A percentile compares a stretch with the other conserved stretches of the same genome.
phyloP scores from a whole-genome alignment of 2,888 invertebrate genomes.

The Formica aserva region DNA sequence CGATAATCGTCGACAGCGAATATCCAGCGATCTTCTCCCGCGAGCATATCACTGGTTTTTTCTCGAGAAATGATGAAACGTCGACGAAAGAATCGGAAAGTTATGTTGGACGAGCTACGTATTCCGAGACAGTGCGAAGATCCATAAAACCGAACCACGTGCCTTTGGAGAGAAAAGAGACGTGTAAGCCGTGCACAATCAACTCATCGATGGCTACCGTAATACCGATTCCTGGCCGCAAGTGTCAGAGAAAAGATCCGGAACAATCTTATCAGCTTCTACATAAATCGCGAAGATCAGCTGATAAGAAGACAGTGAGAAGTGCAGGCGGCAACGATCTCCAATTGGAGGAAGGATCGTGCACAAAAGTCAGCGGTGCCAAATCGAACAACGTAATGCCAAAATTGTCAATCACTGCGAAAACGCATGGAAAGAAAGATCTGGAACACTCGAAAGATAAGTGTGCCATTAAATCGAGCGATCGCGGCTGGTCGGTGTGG shows the following conservation, averaged over 20 bases:
- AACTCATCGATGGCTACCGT: conserved; percentile 53
- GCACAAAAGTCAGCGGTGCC: conserved; percentile 21
- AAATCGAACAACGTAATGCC: background rate
- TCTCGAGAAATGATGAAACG: conserved; percentile 31
- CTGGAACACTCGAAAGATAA: conserved; percentile 68
- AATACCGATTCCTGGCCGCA: conserved; percentile 70
- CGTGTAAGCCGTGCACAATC: conserved; percentile 58
- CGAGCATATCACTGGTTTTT: conserved; percentile 16
- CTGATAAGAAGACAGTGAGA: conserved; percentile 53
- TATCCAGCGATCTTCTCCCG: conserved; percentile 54
- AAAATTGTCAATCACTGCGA: conserved; percentile 33
- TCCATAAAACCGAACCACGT: conserved; percentile 60
- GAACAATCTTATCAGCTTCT: conserved; percentile 71
- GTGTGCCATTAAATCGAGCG: conserved; percentile 67
- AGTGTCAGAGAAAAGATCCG: conserved; percentile 71
- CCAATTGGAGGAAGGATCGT: conserved; percentile 53
- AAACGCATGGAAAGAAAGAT: conserved; percentile 64
- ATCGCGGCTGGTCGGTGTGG: conserved; percentile 81
- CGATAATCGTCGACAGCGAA: conserved; percentile 53
- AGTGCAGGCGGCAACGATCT: conserved; percentile 43
- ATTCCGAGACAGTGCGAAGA: conserved; percentile 81
- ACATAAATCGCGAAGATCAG: conserved; percentile 73
- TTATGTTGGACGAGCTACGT: conserved; percentile 77
- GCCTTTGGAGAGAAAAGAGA: conserved; percentile 69
- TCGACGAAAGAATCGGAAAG: conserved; percentile 61